phyloP scores from a whole-genome alignment of 2,888 invertebrate species.

The Hermaeophaga mercurialis region DNA sequence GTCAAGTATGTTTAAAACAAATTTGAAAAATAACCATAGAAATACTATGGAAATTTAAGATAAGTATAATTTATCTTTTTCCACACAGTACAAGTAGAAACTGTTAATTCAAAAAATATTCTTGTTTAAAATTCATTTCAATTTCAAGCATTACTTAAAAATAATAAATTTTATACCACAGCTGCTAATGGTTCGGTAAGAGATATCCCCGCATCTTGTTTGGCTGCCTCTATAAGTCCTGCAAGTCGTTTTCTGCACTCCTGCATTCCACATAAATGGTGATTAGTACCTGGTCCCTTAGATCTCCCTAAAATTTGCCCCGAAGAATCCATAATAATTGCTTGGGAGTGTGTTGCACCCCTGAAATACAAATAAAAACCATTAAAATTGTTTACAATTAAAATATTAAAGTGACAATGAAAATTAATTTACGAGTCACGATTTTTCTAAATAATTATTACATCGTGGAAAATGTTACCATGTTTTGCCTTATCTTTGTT shows the following conservation, averaged over 20 bases:
- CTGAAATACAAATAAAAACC: conserved; percentile 61
- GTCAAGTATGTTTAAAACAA: too few species aligned
- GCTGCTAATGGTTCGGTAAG: conserved; percentile 65
- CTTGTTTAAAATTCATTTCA: too few species aligned
- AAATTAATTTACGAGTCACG: too few species aligned
- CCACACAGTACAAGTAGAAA: conserved; percentile 59
- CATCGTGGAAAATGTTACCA: too few species aligned
- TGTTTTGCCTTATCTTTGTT: too few species aligned
- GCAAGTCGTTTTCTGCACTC: conserved; percentile 77
- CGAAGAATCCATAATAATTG: conserved; percentile 74
- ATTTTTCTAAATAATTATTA: too few species aligned
- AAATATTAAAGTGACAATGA: too few species aligned
- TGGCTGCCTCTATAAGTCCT: conserved; percentile 72
- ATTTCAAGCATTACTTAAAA: too few species aligned
- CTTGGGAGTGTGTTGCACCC: conserved; percentile 83
- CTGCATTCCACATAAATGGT: conserved; percentile 82
- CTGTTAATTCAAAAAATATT: too few species aligned
- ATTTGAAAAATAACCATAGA: too few species aligned
- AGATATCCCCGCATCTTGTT: conserved; percentile 66
- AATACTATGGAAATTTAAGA: too few species aligned
- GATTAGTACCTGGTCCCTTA: conserved; percentile 76
- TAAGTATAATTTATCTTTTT: conserved; percentile 54
- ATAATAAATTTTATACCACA: conserved; percentile 63
- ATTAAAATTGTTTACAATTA: too few species aligned
- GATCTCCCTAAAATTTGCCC: conserved; percentile 72